phyloP scores from a whole-genome alignment of 2,888 invertebrate genomes.

The Metopia argyrocephala region DNA sequence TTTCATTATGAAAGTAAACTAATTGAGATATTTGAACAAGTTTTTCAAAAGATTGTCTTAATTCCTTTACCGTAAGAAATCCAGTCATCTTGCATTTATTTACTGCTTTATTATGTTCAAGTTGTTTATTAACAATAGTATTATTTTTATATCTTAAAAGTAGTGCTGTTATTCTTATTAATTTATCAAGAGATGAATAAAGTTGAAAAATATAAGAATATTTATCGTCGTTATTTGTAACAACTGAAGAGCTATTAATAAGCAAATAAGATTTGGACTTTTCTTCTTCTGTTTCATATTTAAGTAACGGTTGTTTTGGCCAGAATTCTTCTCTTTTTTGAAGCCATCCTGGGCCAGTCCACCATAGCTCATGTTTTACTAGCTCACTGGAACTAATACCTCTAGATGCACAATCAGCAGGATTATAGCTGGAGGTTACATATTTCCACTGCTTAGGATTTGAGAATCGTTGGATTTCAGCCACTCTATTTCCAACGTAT shows the following conservation, averaged over 20 bases:
- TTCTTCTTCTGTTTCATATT: background rate
- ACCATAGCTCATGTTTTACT: background rate
- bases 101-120: background rate
- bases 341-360: conserved; percentile 5
- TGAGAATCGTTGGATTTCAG: conserved; percentile 20
- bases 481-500: conserved; percentile 23
- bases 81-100: conserved; percentile 8
- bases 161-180: conserved; percentile 12
- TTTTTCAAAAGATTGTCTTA: background rate
- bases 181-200: conserved; percentile 6
- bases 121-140: background rate
- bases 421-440: background rate
- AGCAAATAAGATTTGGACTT: background rate
- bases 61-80: background rate
- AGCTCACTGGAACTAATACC: conserved; percentile 30
- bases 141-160: conserved; percentile 7
- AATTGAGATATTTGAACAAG: conserved; percentile 19
- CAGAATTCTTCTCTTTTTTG: background rate
- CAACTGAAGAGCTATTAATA: background rate
- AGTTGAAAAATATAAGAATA: background rate
- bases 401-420: conserved; percentile 46
- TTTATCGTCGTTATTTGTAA: background rate
- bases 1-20: conserved; percentile 18
- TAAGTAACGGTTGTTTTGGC: conserved; percentile 16
- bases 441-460: conserved; percentile 14